Conservation (phyloP, 1,140 invertebrate species). For the Intoshia linei region DNA sequence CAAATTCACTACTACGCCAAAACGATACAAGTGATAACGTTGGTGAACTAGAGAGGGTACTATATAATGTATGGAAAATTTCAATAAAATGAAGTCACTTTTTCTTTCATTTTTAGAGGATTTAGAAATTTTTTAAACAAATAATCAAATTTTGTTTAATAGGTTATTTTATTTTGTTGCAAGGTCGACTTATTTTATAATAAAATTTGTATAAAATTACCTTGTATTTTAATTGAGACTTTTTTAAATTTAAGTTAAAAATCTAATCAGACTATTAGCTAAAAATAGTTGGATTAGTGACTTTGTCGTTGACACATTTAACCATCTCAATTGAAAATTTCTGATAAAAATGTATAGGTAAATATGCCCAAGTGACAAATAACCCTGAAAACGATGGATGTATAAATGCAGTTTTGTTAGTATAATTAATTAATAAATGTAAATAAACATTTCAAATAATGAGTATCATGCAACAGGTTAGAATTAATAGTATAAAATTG, state of each 20-base stretch:
- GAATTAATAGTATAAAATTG: too few species aligned
- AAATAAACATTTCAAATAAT: too few species aligned
- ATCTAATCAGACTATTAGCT: not conserved
- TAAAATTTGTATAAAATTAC: not conserved
- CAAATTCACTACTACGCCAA: too few species aligned
- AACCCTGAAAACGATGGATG: constrained; percentile 99
- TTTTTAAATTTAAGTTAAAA: not conserved
- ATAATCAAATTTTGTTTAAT: too few species aligned
- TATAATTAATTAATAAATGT: constrained; percentile 29
- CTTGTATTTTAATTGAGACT: not conserved
- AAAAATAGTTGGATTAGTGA: not conserved
- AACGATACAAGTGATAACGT: too few species aligned
- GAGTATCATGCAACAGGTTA: too few species aligned
- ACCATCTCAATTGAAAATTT: not conserved
- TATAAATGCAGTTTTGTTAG: constrained; percentile 82
- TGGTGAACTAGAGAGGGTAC: too few species aligned
- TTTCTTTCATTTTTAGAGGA: too few species aligned
- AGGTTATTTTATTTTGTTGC: not conserved
- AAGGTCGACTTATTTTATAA: not conserved
- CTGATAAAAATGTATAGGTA: constrained; percentile 22
- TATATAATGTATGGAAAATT: too few species aligned
- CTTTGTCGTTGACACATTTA: not conserved
- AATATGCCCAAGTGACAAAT: constrained; percentile 97
- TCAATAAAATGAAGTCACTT: too few species aligned
- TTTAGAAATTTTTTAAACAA: too few species aligned